These are phyloP conservation scores for Rhadinocentrus ornatus DNA, from an alignment of 2,797 vertebrate genomes.

Conservation along the genomic window DNA sequence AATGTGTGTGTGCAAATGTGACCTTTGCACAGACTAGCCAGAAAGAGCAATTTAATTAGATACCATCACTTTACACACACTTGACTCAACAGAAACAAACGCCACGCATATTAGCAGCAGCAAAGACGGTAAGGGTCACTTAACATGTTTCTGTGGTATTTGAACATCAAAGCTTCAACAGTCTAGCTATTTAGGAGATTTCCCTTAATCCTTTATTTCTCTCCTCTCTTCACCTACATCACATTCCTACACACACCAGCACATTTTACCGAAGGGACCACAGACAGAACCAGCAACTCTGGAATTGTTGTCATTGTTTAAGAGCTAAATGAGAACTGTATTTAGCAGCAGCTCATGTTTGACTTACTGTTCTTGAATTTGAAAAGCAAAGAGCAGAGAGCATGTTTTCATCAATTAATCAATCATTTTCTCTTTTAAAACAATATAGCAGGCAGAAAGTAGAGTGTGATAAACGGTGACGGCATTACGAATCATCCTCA, in stretches of 20 bases:
- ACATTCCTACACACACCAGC: constrained; percentile 10
- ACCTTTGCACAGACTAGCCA: constrained; percentile 52
- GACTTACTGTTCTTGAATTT: neutral
- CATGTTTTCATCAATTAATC: constrained; percentile 5
- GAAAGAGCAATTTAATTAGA: constrained; percentile 69
- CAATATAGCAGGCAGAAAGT: neutral
- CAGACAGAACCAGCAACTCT: constrained; percentile 17
- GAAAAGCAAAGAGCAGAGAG: neutral
- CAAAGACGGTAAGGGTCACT: constrained; percentile 2
- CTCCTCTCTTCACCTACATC: neutral
- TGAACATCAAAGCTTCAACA: constrained; percentile 10
- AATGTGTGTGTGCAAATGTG: constrained; percentile 15
- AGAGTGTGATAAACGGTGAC: neutral
- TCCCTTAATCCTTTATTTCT: neutral
- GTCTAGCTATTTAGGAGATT: constrained; percentile 11
- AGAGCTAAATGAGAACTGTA: constrained; percentile 29
- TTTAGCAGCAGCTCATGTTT: constrained; percentile 5
- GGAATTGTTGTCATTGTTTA: constrained; percentile 13
- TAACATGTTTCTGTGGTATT: constrained; percentile 21
- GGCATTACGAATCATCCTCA: neutral
- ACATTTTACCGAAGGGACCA: neutral
- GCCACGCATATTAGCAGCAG: constrained; percentile 1
- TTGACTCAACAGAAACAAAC: constrained; percentile 38
- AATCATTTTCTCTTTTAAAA: neutral
- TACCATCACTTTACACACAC: constrained; percentile 44